Evolutionary conservation across 2,797 vertebrate species (phyloP).

Genomic region (Decapterus maruadsi): DNA sequence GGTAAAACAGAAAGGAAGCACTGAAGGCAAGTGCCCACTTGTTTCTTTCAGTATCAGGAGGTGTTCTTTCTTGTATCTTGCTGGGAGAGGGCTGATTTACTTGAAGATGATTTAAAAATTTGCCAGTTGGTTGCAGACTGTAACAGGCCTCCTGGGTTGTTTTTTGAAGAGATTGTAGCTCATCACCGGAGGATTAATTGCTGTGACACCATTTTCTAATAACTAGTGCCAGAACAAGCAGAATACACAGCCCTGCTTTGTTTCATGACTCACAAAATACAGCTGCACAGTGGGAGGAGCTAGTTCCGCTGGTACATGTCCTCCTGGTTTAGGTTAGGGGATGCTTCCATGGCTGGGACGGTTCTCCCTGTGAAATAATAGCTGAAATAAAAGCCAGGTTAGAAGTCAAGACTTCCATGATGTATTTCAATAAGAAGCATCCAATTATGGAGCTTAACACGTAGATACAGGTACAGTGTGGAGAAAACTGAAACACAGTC

Average conservation of each 20-base stretch:
- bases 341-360: not conserved
- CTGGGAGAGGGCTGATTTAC: conserved; percentile 13
- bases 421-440: not conserved
- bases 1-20: conserved; percentile 28
- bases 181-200: conserved; percentile 21
- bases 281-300: not conserved
- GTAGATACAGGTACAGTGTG: not conserved
- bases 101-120: conserved; percentile 21
- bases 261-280: not conserved
- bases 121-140: conserved; percentile 11
- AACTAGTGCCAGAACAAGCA: not conserved
- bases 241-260: not conserved
- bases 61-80: conserved; percentile 11
- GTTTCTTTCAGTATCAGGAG: conserved; percentile 42
- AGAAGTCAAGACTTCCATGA: not conserved
- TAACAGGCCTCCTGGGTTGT: conserved; percentile 5
- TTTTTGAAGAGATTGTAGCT: conserved; percentile 10
- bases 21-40: conserved; percentile 17
- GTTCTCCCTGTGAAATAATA: not conserved
- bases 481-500: not conserved
- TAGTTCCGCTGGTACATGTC: not conserved
- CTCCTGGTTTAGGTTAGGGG: not conserved
- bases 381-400: not conserved
- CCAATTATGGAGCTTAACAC: not conserved
- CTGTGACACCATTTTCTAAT: conserved; percentile 10